These are phyloP conservation scores for Capitella teleta DNA, from an alignment of 1,140 invertebrate species.

Conservation along the genomic window DNA sequence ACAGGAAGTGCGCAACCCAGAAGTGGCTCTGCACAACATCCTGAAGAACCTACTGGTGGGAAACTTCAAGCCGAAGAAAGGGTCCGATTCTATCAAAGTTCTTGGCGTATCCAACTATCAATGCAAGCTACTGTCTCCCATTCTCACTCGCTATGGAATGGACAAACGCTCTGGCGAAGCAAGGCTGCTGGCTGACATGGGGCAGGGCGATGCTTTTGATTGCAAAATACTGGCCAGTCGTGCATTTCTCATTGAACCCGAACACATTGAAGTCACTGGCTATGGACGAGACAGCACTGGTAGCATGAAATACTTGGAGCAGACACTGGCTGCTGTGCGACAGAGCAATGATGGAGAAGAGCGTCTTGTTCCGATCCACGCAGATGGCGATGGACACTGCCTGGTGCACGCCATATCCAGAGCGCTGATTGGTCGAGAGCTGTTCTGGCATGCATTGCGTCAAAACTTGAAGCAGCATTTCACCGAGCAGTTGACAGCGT, in stretches of 20 bases:
- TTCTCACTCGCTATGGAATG: conserved; percentile 44
- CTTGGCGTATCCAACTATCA: conserved; percentile 45
- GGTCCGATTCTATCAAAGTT: conserved; percentile 35
- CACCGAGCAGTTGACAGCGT: conserved; percentile 32
- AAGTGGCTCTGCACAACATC: conserved; percentile 27
- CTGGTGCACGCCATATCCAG: conserved; percentile 46
- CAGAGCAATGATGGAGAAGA: conserved; percentile 39
- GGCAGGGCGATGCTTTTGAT: conserved; percentile 40
- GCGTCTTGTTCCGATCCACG: conserved; percentile 44
- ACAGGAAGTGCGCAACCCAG: conserved; percentile 14
- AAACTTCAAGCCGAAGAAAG: conserved; percentile 29
- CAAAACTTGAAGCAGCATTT: conserved; percentile 43
- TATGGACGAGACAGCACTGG: conserved; percentile 43
- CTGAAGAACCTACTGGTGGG: conserved; percentile 26
- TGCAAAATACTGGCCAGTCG: conserved; percentile 40
- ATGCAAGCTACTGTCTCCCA: conserved; percentile 44
- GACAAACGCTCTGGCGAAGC: conserved; percentile 40
- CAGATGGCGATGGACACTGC: conserved; percentile 48
- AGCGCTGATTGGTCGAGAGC: conserved; percentile 44
- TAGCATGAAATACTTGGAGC: conserved; percentile 38
- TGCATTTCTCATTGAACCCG: conserved; percentile 41
- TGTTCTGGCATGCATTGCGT: conserved; percentile 46
- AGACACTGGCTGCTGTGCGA: conserved; percentile 39
- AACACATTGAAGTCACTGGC: conserved; percentile 38
- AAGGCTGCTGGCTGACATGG: conserved; percentile 38